A percentile compares a stretch with the other conserved stretches of the same genome.
Conservation (phyloP, 2,888 invertebrate genomes). For the Malachius bipustulatus region DNA sequence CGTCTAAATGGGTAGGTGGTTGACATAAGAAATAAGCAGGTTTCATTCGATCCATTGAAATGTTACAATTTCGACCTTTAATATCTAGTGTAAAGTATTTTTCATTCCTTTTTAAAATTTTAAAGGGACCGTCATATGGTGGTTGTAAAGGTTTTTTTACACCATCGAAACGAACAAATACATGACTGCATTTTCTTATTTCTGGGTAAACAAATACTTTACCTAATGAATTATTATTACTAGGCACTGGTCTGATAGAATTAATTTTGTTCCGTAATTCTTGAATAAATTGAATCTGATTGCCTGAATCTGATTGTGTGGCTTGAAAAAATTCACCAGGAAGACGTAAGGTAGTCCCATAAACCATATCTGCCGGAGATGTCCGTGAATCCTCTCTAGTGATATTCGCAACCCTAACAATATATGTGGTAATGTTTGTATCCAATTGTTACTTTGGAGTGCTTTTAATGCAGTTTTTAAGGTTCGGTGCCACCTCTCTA, state of each 20-base stretch:
- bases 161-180: constrained; percentile 5
- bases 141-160: constrained; percentile 10
- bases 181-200: constrained; percentile 4
- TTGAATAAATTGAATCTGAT: constrained; percentile 5
- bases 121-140: too few species aligned
- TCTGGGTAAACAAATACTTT: constrained; percentile 6
- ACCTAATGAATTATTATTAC: neutral
- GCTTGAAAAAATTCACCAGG: constrained; percentile 10
- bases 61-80: too few species aligned
- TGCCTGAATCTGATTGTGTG: neutral
- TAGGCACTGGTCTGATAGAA: neutral
- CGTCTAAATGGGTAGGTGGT: too few species aligned
- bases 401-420: constrained; percentile 10
- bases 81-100: too few species aligned
- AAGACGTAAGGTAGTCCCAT: constrained; percentile 7
- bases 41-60: too few species aligned
- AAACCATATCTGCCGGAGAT: constrained; percentile 9
- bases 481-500: constrained; percentile 11
- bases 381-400: neutral
- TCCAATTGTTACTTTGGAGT: constrained; percentile 6
- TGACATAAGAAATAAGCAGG: too few species aligned
- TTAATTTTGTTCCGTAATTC: constrained; percentile 5
- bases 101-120: too few species aligned
- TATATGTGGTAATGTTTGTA: constrained; percentile 8
- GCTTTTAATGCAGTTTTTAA: constrained; percentile 10